Conservation (phyloP, 2,113 vertebrate species). For the Oenanthe melanoleuca region DNA sequence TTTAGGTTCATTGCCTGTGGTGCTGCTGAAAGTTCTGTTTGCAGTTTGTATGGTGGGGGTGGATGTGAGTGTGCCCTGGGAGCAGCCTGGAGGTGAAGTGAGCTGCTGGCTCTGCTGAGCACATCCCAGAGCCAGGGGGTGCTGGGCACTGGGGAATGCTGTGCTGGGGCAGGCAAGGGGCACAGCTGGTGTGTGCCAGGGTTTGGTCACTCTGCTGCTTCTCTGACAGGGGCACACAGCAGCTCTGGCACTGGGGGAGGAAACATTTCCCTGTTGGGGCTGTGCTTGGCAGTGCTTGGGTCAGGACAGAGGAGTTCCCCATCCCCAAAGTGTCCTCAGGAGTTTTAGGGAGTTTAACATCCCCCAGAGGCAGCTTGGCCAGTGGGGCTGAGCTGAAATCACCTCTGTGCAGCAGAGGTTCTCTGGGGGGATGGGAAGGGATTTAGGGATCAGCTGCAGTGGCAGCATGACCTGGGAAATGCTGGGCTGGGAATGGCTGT, state of each 20-base stretch:
- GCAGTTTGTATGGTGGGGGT: background rate
- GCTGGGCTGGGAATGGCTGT: background rate
- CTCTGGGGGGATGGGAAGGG: background rate
- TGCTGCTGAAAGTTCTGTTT: accelerated
- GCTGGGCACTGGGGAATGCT: accelerated
- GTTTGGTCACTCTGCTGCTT: background rate
- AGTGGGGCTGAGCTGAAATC: background rate
- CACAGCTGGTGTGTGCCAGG: background rate
- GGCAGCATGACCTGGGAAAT: background rate
- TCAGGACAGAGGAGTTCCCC: background rate
- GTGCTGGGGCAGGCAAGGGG: background rate
- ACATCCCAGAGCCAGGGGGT: background rate
- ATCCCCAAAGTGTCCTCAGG: background rate
- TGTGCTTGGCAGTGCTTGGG: background rate
- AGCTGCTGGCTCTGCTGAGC: background rate
- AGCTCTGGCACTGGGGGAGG: background rate
- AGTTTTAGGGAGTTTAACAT: background rate
- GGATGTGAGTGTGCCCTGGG: accelerated
- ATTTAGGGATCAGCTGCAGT: background rate
- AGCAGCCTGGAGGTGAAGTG: accelerated
- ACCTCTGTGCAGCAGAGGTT: background rate
- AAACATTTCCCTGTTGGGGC: background rate
- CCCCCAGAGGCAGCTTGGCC: background rate
- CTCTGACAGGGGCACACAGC: background rate
- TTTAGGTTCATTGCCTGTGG: background rate